Percentiles rank a stretch among this genome's conserved stretches.
These are phyloP conservation scores for Dendropsophus ebraccatus DNA, from an alignment of 2,113 vertebrate species.

Conservation along the genomic window DNA sequence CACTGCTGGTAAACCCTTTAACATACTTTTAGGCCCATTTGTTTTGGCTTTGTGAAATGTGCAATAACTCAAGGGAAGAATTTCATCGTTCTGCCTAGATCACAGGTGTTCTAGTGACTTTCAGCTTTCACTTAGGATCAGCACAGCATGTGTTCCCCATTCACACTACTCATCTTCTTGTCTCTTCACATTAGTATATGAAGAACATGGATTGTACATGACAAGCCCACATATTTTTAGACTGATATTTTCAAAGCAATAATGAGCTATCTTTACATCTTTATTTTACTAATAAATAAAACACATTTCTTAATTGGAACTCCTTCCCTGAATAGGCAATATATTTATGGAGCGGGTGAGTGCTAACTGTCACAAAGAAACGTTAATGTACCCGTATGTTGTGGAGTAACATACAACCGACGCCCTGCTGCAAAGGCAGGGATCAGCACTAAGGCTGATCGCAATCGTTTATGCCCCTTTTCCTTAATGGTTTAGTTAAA, in stretches of 20 bases:
- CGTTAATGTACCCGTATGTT: no score
- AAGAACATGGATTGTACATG: background rate
- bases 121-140: conserved; percentile 8
- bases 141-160: background rate
- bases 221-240: background rate
- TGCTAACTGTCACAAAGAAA: no score
- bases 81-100: conserved; percentile 33
- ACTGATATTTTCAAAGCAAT: background rate
- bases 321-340: no score
- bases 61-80: conserved; percentile 21
- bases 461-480: no score
- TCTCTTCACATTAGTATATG: background rate
- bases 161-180: background rate
- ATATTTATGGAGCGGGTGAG: no score
- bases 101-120: conserved; percentile 25
- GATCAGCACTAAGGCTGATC: no score
- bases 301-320: no score
- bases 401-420: no score
- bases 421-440: no score
- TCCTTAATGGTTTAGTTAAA: no score
- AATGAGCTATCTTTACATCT: background rate
- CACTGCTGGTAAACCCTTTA: background rate
- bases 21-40: conserved; percentile 11
- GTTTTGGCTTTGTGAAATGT: conserved; percentile 12
- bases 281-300: no score